These are phyloP conservation scores for Rhizomys pruinosus DNA, from an alignment of 2,113 vertebrate species.

Conservation along the genomic window DNA sequence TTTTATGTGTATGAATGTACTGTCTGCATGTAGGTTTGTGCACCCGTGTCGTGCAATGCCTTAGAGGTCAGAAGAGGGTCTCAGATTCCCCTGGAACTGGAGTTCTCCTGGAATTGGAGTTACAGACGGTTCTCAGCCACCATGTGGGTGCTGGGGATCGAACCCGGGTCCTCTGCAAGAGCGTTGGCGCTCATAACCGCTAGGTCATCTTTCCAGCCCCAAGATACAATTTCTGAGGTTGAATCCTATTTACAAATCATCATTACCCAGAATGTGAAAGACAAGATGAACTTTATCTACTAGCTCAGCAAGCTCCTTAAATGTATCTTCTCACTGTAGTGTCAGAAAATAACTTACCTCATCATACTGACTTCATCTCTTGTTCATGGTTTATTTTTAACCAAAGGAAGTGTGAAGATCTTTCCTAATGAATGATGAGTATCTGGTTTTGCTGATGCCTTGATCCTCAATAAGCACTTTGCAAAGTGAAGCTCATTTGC, in stretches of 20 bases:
- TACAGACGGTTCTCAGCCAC: no score
- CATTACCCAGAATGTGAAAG: background rate
- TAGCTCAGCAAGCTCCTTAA: conserved; percentile 38
- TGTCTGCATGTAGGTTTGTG: no score
- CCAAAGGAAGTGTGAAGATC: conserved; percentile 41
- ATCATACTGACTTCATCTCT: conserved; percentile 39
- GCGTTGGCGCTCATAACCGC: no score
- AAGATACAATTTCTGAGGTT: no score
- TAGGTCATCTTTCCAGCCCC: no score
- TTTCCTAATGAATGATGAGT: conserved; percentile 59
- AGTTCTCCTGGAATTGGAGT: no score
- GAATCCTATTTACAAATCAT: background rate
- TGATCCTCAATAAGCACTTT: conserved; percentile 51
- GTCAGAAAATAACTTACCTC: conserved; percentile 52
- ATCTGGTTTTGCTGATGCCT: conserved; percentile 60
- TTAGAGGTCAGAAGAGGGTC: no score
- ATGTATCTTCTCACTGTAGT: conserved; percentile 20
- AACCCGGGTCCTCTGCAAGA: no score
- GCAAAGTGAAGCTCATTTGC: conserved; percentile 67
- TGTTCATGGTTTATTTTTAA: conserved; percentile 68
- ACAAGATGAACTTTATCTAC: background rate
- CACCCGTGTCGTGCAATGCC: no score
- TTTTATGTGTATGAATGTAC: no score
- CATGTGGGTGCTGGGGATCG: no score
- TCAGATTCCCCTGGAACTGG: no score